phyloP scores from a whole-genome alignment of 2,888 invertebrate species.

The Ophion obscuratus region DNA sequence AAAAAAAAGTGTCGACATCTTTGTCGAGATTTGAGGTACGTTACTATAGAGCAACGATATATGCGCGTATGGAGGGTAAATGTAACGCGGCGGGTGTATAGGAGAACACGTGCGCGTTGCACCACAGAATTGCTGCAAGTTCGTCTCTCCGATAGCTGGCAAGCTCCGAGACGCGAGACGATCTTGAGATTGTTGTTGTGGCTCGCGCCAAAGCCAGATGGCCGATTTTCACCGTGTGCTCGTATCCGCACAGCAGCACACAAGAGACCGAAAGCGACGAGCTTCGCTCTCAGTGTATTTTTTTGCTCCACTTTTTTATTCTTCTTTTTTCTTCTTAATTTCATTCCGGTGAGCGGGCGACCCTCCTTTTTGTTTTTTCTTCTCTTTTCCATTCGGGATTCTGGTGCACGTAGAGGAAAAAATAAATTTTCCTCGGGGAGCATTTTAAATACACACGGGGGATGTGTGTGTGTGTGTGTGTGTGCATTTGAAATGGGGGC shows the following conservation, averaged over 20 bases:
- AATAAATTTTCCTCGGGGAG: conserved; percentile 37
- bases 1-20: not conserved
- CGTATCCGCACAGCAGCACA: not conserved
- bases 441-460: not conserved
- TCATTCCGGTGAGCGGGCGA: conserved; percentile 15
- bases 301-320: not conserved
- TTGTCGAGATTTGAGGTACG: conserved; percentile 52
- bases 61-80: conserved; percentile 1
- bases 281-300: not conserved
- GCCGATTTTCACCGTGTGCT: conserved; percentile 50
- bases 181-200: conserved; percentile 66
- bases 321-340: conserved; percentile 12
- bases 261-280: not conserved
- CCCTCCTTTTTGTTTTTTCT: not conserved
- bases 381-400: conserved; percentile 10
- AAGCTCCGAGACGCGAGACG: conserved; percentile 29
- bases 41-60: not conserved
- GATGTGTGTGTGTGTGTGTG: not conserved
- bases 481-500: conserved; percentile 1
- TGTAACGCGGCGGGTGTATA: not conserved
- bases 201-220: conserved; percentile 71
- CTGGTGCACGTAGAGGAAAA: conserved; percentile 25
- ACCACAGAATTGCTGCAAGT: conserved; percentile 40
- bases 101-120: conserved; percentile 61
- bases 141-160: conserved; percentile 26